Conservation (phyloP, 2,113 vertebrate species). For the Vombatus ursinus region DNA sequence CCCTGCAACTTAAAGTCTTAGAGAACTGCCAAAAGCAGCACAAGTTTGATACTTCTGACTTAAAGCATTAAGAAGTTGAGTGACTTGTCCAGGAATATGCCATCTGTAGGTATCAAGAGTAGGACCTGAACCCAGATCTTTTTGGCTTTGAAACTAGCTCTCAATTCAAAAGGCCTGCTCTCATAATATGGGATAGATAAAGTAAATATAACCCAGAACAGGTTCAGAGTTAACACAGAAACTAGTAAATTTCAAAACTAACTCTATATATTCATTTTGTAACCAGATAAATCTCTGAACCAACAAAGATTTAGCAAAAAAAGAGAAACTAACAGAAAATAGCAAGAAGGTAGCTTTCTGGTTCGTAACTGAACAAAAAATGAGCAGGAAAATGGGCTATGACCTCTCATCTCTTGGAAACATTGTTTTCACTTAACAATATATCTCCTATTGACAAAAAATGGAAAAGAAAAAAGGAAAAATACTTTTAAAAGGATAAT, state of each 20-base stretch:
- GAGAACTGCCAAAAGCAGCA: background rate
- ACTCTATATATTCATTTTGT: background rate
- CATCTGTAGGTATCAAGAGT: background rate
- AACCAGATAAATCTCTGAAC: background rate
- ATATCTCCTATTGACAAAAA: conserved; percentile 8
- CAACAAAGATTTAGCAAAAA: background rate
- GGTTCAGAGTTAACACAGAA: background rate
- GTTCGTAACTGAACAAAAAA: background rate
- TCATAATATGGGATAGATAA: background rate
- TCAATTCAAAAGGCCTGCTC: background rate
- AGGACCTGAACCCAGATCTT: background rate
- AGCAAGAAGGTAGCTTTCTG: background rate
- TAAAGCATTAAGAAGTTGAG: background rate
- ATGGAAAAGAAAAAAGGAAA: background rate
- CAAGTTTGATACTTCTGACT: background rate
- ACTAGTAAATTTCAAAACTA: background rate
- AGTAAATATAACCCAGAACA: background rate
- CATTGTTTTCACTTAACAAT: background rate
- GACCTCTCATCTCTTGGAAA: background rate
- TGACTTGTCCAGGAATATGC: background rate
- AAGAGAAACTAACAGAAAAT: background rate
- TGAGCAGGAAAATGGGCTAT: background rate
- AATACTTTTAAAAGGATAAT: background rate
- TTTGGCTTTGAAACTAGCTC: background rate
- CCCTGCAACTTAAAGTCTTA: background rate